A percentile compares a stretch with the other conserved stretches of the same genome.
These are phyloP conservation scores for Rattus rattus DNA, from an alignment of 2,113 vertebrate species.

Conservation along the genomic window DNA sequence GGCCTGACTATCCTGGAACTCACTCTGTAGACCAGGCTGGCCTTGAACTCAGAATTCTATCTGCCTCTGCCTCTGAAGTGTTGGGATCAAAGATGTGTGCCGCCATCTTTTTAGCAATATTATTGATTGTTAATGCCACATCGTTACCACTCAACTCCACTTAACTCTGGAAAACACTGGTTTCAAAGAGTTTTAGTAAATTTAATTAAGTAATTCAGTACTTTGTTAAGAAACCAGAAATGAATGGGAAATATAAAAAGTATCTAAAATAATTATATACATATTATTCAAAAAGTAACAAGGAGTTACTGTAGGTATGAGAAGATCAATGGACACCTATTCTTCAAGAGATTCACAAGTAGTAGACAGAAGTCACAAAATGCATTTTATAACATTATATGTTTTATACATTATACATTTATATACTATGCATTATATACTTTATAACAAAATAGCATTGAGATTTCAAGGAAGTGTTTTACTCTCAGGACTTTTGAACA, in stretches of 20 bases:
- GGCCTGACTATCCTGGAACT: neutral
- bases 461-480: slow-evolving; percentile 38
- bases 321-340: neutral
- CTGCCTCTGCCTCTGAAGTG: neutral
- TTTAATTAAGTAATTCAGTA: neutral
- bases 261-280: neutral
- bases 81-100: neutral
- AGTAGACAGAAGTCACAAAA: too few species aligned
- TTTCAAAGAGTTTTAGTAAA: neutral
- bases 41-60: neutral
- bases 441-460: slow-evolving; percentile 36
- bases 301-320: neutral
- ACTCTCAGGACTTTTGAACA: neutral
- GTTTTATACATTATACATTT: too few species aligned
- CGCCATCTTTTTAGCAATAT: neutral
- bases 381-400: neutral
- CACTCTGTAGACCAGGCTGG: neutral
- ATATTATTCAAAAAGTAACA: neutral
- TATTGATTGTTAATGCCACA: neutral
- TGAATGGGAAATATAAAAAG: neutral
- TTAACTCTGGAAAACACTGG: neutral
- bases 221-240: neutral
- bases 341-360: neutral
- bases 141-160: neutral
- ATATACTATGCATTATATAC: neutral